phyloP scores from a whole-genome alignment of 2,797 vertebrate species.

The Gymnothorax reevesii region DNA sequence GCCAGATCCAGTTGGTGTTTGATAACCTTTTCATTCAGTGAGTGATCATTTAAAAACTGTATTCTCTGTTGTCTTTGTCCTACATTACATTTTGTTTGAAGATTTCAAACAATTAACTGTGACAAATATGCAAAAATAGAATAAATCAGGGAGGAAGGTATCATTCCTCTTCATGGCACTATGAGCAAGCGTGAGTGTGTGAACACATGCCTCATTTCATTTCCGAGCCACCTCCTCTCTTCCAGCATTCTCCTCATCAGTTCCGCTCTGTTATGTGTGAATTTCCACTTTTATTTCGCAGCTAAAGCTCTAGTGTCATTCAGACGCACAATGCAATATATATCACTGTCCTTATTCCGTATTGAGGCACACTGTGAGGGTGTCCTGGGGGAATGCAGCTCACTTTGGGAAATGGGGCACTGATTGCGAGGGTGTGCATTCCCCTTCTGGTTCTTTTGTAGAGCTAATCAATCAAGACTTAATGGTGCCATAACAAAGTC shows the following conservation, averaged over 20 bases:
- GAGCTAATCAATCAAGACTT: not conserved
- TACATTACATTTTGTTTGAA: no score
- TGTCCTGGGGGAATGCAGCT: not conserved
- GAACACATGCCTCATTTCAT: not conserved
- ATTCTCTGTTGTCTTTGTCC: no score
- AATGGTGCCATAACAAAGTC: not conserved
- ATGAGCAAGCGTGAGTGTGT: conserved; percentile 15
- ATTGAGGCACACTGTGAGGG: not conserved
- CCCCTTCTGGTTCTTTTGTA: not conserved
- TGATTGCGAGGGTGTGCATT: not conserved
- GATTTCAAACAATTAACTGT: no score
- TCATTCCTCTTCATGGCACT: not conserved
- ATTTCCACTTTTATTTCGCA: not conserved
- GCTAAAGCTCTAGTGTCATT: not conserved
- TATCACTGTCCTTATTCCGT: conserved; percentile 1
- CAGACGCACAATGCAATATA: not conserved
- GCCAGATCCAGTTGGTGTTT: no score
- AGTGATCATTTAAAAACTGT: no score
- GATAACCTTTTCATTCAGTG: no score
- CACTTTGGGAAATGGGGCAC: not conserved
- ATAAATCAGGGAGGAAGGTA: no score
- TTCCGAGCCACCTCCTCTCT: not conserved
- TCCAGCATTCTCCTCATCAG: not conserved
- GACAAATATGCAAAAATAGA: no score
- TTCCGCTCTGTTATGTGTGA: not conserved